Evolutionary conservation across 2,797 vertebrate species (phyloP).

Genomic region (Coregonus sp.): DNA sequence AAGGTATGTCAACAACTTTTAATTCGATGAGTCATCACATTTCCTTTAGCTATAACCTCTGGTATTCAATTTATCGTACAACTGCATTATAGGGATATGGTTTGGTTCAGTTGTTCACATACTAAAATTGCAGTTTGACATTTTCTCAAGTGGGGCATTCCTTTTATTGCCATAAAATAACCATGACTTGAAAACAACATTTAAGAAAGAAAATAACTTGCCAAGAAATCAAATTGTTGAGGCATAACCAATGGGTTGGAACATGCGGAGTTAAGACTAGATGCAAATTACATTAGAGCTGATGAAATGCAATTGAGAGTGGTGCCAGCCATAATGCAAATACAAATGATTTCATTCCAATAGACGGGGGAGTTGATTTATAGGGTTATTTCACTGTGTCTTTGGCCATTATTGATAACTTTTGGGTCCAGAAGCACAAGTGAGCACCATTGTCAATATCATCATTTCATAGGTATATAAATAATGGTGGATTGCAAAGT

Average conservation of each 20-base stretch:
- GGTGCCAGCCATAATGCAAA: not conserved
- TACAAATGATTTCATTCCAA: not conserved
- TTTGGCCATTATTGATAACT: not conserved
- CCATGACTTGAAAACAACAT: not conserved
- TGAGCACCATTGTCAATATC: not conserved
- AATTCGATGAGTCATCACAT: slow-evolving; percentile 17
- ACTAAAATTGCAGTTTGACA: slow-evolving; percentile 7
- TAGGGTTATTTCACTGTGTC: not conserved
- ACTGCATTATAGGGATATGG: not conserved
- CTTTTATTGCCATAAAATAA: not conserved
- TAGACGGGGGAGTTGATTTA: not conserved
- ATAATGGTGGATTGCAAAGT: not conserved
- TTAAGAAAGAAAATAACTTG: not conserved
- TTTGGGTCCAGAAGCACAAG: too few species aligned
- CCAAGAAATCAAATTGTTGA: not conserved
- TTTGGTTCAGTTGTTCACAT: slow-evolving; percentile 4
- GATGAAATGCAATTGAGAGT: not conserved
- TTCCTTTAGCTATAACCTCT: not conserved
- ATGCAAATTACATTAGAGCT: not conserved
- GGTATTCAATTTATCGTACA: not conserved
- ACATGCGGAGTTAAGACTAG: not conserved
- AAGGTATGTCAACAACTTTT: slow-evolving; percentile 5
- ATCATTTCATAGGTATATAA: not conserved
- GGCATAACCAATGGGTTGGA: not conserved
- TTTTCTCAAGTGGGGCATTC: not conserved